A percentile compares a stretch with the other conserved stretches of the same genome.
Evolutionary conservation across 2,113 vertebrate species (phyloP).

Genomic region (pig (Sus scrofa)): DNA sequence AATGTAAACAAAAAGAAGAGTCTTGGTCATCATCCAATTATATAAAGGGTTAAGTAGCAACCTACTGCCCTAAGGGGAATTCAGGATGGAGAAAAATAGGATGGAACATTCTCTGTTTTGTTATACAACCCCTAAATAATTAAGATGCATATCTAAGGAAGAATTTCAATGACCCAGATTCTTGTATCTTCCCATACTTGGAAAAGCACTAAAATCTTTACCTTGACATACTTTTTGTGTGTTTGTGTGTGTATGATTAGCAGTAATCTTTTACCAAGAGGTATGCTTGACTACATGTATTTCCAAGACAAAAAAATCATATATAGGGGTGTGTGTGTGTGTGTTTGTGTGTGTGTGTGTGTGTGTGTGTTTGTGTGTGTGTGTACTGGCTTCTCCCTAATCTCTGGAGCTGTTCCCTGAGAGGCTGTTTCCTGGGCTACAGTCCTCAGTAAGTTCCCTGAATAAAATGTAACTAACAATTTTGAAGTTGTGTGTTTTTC

Average conservation of each 20-base stretch:
- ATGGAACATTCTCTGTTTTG: background rate
- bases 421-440: background rate
- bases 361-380: too few species aligned
- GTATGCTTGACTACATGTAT: background rate
- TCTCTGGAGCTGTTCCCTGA: background rate
- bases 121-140: background rate
- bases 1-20: background rate
- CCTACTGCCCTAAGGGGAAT: background rate
- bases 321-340: too few species aligned
- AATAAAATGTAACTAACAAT: background rate
- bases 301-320: background rate
- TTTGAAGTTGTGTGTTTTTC: background rate
- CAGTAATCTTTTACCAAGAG: background rate
- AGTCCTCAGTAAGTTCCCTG: background rate
- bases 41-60: background rate
- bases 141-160: background rate
- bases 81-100: background rate
- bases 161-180: background rate
- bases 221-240: background rate
- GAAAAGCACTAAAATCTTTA: background rate
- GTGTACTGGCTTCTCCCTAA: background rate
- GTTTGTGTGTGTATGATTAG: background rate
- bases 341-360: too few species aligned
- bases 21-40: background rate
- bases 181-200: background rate